Conservation (phyloP, 2,113 vertebrate genomes). For the Rhea pennata region DNA sequence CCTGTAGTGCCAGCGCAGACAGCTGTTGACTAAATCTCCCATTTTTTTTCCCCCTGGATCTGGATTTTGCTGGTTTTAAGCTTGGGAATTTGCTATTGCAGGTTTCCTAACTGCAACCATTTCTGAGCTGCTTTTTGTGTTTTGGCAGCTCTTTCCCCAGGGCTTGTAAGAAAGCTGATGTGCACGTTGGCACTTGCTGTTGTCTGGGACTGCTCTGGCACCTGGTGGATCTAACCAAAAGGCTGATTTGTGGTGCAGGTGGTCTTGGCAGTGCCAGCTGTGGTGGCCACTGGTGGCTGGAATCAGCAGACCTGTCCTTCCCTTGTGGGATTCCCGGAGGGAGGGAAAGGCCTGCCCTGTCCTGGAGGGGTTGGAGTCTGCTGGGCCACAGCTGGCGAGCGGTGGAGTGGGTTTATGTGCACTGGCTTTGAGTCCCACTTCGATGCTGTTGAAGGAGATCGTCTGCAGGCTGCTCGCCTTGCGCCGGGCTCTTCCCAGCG, state of each 20-base stretch:
- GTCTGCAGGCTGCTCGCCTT: too few relatives aligned
- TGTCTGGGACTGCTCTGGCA: background rate
- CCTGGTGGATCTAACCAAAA: background rate
- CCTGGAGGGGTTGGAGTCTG: too few relatives aligned
- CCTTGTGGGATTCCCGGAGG: accelerated
- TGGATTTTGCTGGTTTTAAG: background rate
- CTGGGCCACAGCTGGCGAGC: too few relatives aligned
- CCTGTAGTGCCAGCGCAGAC: background rate
- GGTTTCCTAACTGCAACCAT: background rate
- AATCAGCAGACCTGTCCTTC: accelerated
- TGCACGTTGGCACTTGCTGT: background rate
- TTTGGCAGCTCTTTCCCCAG: background rate
- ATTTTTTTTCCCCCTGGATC: background rate
- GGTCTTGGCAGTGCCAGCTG: too few relatives aligned
- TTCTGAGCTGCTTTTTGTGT: background rate
- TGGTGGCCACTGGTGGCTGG: background rate
- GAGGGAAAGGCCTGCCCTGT: background rate
- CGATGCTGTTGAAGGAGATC: too few relatives aligned
- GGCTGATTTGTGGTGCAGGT: background rate
- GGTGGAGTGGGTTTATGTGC: too few relatives aligned
- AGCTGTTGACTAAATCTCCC: slow-evolving; percentile 36
- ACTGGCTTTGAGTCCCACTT: too few relatives aligned
- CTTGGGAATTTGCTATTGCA: background rate
- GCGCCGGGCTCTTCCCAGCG: too few relatives aligned
- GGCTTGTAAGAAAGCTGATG: background rate